phyloP scores from a whole-genome alignment of 2,888 invertebrate species.

The Drosophila rubida region DNA sequence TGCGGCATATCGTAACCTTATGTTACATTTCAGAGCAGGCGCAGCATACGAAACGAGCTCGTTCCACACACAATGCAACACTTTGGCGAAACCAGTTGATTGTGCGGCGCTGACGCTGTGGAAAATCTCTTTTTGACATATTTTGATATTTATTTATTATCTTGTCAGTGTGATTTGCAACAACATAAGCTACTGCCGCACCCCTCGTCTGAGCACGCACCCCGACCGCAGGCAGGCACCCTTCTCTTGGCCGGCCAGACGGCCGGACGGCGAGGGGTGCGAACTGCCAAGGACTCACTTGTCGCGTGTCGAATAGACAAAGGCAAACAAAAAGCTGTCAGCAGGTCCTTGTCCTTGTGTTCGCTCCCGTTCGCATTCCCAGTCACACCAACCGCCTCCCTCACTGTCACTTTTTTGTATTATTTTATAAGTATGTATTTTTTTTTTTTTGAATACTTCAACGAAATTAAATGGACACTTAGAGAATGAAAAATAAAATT shows the following conservation, averaged over 20 bases:
- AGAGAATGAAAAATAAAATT: conserved; percentile 56
- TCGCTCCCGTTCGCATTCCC: background rate
- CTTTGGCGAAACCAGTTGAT: conserved; percentile 36
- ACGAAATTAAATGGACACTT: conserved; percentile 77
- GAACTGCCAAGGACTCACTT: conserved; percentile 52
- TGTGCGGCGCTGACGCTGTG: conserved; percentile 54
- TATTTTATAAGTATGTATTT: conserved; percentile 35
- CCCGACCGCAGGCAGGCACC: conserved; percentile 49
- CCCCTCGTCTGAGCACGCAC: conserved; percentile 44
- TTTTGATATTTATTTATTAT: conserved; percentile 84
- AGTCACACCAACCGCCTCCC: background rate
- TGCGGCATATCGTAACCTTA: conserved; percentile 27
- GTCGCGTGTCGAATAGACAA: conserved; percentile 61
- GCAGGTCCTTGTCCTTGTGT: conserved; percentile 58
- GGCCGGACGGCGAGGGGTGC: conserved; percentile 34
- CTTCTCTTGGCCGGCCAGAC: no score
- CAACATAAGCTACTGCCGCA: conserved; percentile 67
- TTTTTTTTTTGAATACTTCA: conserved; percentile 70
- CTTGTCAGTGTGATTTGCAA: conserved; percentile 78
- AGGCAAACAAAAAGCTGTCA: conserved; percentile 75
- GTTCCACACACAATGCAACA: conserved; percentile 15
- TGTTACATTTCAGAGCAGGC: conserved; percentile 46
- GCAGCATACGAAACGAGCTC: conserved; percentile 1
- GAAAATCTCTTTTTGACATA: conserved; percentile 82
- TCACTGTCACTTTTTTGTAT: conserved; percentile 46